Base-by-base conservation (phyloP, 1,140 invertebrate species). In the Ips nitidus region DNA sequence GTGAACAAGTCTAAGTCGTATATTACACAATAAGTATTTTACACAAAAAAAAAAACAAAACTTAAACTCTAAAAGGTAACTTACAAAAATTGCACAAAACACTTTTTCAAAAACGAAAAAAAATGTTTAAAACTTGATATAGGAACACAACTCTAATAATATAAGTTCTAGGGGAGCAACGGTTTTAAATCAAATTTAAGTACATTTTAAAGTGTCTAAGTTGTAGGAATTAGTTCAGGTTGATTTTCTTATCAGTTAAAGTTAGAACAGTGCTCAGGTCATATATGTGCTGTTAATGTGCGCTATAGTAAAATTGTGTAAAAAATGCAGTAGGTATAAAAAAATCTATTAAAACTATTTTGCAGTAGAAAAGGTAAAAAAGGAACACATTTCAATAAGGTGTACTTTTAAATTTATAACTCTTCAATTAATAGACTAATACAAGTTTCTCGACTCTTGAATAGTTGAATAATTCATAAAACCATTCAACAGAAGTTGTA, bases 81-180 rank as follows among this genome's bases (percentile, higher is more conserved):
- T 66, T 58, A 59, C 5, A 56, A 66, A 41, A 66, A 66, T 66
- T 66, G 65, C 65, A 66, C 65, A 52, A 47, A 66, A 66, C 65
- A 66, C 59, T 66, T 66, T 66, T 41, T 7, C 37, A 6, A 22
- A 5, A 47, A 47, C 5, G n/a, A 56, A 37, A 36, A 39, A 66
- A 66, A 66, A 66, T 58, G 65, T 66, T 59, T 50, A 50, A 58
- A 64, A 57, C 56, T 43, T 40, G 7, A 37, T 37, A 52, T 66
- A 66, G 65, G 65, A 66, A 66, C 65, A 58, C 53, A 66, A 66
- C 61, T 45, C 58, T n/a, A 65, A 65, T 2, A 60, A 36, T 52
- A 61, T 50, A 41, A 22, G 45, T 50, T 22, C 22, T 8, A 50
- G 45, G 22, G 22, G 45, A 50, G 45, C 45, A 50, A 50, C 22